Conservation (phyloP, 2,113 vertebrate species). For the Isurus oxyrinchus region DNA sequence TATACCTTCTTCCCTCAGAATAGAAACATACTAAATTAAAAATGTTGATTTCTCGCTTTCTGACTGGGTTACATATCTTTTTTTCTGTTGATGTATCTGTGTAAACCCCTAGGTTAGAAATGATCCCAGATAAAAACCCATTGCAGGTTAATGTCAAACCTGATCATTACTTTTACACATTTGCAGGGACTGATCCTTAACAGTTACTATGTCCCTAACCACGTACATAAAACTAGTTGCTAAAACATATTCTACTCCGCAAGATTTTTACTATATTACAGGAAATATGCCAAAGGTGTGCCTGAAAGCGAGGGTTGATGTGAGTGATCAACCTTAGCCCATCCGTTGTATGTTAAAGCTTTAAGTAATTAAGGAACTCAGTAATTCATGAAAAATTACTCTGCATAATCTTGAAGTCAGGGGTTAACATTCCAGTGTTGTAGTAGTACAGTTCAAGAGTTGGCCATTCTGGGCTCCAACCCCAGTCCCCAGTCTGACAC, state of each 20-base stretch:
- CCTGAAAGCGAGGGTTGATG: background rate
- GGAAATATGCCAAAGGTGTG: background rate
- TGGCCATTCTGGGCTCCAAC: background rate
- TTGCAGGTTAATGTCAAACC: background rate
- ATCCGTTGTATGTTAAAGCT: background rate
- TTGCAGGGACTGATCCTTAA: background rate
- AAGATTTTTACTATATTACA: background rate
- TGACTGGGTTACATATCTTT: background rate
- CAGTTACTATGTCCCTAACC: background rate
- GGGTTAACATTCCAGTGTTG: background rate
- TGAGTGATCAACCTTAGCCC: background rate
- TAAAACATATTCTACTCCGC: background rate
- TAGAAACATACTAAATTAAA: background rate
- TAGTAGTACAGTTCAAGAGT: background rate
- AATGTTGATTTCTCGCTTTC: background rate
- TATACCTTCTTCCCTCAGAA: background rate
- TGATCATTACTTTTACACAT: background rate
- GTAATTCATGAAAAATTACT: no score
- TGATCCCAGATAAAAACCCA: background rate
- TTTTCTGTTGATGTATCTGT: background rate
- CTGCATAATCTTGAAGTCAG: background rate
- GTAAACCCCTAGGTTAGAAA: background rate
- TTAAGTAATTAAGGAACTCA: background rate
- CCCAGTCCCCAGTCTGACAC: background rate
- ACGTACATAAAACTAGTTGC: background rate